These are phyloP conservation scores for Steinernema feltiae DNA, from an alignment of 1,140 invertebrate genomes.

Conservation along the genomic window DNA sequence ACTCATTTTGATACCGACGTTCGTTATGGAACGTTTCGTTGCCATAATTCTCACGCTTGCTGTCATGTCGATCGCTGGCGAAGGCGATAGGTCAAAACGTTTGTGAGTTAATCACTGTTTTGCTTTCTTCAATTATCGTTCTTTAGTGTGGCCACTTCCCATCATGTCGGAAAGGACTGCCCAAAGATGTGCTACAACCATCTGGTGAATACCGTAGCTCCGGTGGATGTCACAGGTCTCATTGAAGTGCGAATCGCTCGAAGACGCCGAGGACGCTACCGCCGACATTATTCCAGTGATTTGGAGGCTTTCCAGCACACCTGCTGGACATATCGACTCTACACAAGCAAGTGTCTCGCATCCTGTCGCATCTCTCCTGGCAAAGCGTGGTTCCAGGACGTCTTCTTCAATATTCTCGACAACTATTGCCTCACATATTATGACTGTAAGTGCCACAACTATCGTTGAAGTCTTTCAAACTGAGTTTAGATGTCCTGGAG, in stretches of 20 bases:
- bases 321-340: background rate
- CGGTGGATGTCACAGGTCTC: background rate
- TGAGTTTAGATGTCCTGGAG: background rate
- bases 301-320: slow-evolving; percentile 8
- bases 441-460: background rate
- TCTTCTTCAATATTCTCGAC: background rate
- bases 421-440: background rate
- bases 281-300: background rate
- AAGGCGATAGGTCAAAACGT: background rate
- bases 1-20: too few species aligned
- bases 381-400: slow-evolving; percentile 3
- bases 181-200: background rate
- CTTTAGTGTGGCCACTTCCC: background rate
- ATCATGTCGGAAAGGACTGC: background rate
- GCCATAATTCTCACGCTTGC: background rate
- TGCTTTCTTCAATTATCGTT: background rate
- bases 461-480: background rate
- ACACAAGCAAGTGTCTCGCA: background rate
- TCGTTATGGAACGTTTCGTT: too few species aligned
- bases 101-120: background rate
- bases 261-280: background rate
- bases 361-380: background rate
- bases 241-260: background rate
- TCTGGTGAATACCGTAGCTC: background rate
- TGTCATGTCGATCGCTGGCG: background rate